Evolutionary conservation across 1,140 invertebrate species (phyloP).

Genomic region (Drosophila simulans): DNA sequence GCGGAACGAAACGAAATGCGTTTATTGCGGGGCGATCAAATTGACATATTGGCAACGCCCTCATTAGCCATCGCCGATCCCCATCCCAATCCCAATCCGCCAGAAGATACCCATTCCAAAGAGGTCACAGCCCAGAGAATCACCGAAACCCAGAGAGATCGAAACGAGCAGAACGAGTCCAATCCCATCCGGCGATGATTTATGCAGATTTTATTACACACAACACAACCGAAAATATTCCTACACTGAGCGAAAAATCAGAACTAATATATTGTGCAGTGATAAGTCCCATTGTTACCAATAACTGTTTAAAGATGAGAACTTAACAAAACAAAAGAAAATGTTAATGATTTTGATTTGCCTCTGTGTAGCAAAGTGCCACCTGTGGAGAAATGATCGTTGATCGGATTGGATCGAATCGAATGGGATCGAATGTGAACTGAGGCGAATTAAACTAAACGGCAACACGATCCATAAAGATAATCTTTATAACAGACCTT

Average conservation of each 20-base stretch:
- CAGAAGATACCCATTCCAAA: not conserved
- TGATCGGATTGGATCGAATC: constrained; percentile 16
- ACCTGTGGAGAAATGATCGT: constrained; percentile 9
- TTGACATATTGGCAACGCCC: constrained; percentile 79
- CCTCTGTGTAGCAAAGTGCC: constrained; percentile 1
- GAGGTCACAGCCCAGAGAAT: not conserved
- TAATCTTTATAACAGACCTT: constrained; percentile 38
- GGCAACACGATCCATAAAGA: constrained; percentile 55
- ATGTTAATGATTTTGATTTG: not conserved
- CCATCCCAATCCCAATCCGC: not conserved
- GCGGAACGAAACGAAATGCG: constrained; percentile 21
- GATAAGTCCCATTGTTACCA: no score
- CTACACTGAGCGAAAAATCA: constrained; percentile 7
- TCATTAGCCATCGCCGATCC: constrained; percentile 38
- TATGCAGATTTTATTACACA: constrained; percentile 57
- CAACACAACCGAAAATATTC: constrained; percentile 10
- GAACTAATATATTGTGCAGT: not conserved
- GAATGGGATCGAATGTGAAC: constrained; percentile 5
- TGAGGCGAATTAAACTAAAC: constrained; percentile 53
- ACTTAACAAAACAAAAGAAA: no score
- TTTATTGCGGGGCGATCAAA: constrained; percentile 41
- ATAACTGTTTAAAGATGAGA: not conserved
- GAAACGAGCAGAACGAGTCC: constrained; percentile 3
- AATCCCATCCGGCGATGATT: constrained; percentile 34
- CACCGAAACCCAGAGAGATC: not conserved